phyloP scores from a whole-genome alignment of 1,140 invertebrate genomes.

The Chironomus tepperi region DNA sequence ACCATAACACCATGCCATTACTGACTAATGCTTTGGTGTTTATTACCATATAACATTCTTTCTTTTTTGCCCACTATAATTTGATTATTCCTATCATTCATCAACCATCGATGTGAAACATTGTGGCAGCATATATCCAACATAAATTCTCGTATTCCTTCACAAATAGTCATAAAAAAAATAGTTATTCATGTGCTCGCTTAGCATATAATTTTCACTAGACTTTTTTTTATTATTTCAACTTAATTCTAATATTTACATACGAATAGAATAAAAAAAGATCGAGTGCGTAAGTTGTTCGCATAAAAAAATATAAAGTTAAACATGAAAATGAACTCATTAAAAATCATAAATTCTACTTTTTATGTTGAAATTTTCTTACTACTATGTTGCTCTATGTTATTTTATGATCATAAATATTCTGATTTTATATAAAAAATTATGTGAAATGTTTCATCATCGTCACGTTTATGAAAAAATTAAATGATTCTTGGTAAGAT shows the following conservation, averaged over 20 bases:
- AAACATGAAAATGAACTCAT: not conserved
- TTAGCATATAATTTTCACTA: slow-evolving; percentile 11
- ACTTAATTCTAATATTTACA: slow-evolving; percentile 12
- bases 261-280: slow-evolving; percentile 13
- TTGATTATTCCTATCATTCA: too few relatives aligned
- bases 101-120: too few relatives aligned
- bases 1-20: too few relatives aligned
- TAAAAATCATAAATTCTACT: slow-evolving; percentile 23
- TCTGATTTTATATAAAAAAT: not conserved
- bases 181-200: slow-evolving; percentile 2
- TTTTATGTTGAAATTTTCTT: slow-evolving; percentile 6
- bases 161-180: not conserved
- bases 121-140: too few relatives aligned
- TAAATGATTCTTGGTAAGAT: not conserved
- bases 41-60: too few relatives aligned
- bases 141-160: too few relatives aligned
- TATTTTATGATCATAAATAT: slow-evolving; percentile 7
- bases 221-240: not conserved
- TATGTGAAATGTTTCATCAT: slow-evolving; percentile 3
- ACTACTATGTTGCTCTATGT: not conserved
- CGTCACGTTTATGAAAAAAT: not conserved
- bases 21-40: too few relatives aligned
- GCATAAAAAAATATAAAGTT: not conserved
- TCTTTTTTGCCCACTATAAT: too few relatives aligned
- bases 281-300: not conserved